A percentile compares a stretch with the other conserved stretches of the same genome.
phyloP scores from a whole-genome alignment of 2,797 vertebrate genomes.

The Heterohyrax brucei region DNA sequence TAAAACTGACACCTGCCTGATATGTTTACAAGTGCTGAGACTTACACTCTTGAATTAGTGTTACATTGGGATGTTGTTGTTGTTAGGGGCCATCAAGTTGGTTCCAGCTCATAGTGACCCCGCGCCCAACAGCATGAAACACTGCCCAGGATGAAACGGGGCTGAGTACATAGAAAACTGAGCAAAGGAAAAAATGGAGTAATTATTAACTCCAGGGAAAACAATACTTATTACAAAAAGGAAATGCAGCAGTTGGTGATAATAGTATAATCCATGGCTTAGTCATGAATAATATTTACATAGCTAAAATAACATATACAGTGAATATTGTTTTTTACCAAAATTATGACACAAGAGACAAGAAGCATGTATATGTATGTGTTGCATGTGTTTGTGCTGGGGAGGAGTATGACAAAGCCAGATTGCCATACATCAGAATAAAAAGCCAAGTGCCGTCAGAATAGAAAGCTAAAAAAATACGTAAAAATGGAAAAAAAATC shows the following conservation, averaged over 20 bases:
- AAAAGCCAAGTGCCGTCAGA: too few relatives aligned
- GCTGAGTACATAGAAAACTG: neutral
- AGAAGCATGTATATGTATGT: neutral
- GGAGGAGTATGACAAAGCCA: neutral
- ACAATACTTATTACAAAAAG: conserved; percentile 60
- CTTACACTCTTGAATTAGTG: neutral
- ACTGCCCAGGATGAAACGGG: neutral
- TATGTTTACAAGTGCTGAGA: neutral
- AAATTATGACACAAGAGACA: conserved; percentile 29
- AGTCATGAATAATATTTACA: neutral
- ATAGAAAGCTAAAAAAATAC: neutral
- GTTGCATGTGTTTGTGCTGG: neutral
- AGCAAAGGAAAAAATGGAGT: neutral
- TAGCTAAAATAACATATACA: neutral
- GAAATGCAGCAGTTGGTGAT: conserved; percentile 9
- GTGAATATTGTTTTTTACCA: neutral
- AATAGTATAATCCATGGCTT: neutral
- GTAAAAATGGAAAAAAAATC: neutral
- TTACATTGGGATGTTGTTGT: neutral
- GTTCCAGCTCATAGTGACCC: too few relatives aligned
- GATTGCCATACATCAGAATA: neutral
- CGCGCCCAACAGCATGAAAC: too few relatives aligned
- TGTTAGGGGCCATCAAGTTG: too few relatives aligned
- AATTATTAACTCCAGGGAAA: conserved; percentile 1
- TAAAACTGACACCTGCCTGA: neutral